Conservation (phyloP, 1,140 invertebrate species). For the Cydia amplana region DNA sequence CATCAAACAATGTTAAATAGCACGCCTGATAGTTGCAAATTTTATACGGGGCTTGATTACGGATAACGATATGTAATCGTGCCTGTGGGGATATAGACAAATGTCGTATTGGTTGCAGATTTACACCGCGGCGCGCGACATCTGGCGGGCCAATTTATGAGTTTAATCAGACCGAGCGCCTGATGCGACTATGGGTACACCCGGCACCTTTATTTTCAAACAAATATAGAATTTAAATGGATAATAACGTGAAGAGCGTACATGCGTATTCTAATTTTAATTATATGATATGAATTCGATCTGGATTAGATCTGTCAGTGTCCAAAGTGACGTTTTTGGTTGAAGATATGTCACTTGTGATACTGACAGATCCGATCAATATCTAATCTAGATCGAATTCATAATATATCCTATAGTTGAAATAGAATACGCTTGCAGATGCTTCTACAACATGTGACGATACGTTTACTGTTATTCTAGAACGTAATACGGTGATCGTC, state of each 20-base stretch:
- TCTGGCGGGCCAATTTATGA: slow-evolving; percentile 34
- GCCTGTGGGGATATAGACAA: slow-evolving; percentile 30
- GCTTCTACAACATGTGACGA: too few relatives aligned
- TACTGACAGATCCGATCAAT: too few relatives aligned
- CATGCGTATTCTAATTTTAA: too few relatives aligned
- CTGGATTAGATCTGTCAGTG: too few relatives aligned
- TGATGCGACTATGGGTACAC: slow-evolving; percentile 19
- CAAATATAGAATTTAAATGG: background rate
- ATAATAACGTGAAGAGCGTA: too few relatives aligned
- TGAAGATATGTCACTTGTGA: too few relatives aligned
- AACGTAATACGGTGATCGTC: background rate
- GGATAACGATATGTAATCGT: slow-evolving; percentile 24
- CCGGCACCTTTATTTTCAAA: background rate
- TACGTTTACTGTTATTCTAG: background rate
- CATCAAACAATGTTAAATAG: background rate
- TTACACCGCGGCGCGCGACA: slow-evolving; percentile 32
- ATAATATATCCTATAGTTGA: too few relatives aligned
- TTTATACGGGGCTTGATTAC: background rate
- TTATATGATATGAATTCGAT: too few relatives aligned
- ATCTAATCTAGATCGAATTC: too few relatives aligned
- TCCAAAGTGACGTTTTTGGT: too few relatives aligned
- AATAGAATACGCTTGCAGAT: too few relatives aligned
- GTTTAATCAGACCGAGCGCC: slow-evolving; percentile 33
- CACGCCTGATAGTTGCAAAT: too few relatives aligned
- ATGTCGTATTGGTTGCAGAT: slow-evolving; percentile 33